Conservation (phyloP, 1,140 invertebrate species). For the Coptotermes formosanus region DNA sequence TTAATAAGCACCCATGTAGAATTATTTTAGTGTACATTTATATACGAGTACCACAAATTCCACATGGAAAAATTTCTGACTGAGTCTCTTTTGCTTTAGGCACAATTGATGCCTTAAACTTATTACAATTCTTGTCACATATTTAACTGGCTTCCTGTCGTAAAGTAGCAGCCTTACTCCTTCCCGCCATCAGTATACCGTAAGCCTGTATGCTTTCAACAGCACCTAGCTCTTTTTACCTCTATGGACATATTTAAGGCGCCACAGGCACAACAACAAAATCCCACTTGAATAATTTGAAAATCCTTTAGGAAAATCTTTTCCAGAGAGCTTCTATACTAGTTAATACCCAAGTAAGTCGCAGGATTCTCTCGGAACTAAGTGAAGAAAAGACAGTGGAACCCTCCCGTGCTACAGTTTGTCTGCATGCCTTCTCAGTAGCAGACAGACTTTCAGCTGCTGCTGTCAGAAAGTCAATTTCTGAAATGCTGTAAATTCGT, state of each 20-base stretch:
- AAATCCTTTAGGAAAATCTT: neutral
- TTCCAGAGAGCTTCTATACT: neutral
- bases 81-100: too few relatives aligned
- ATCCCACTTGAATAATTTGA: constrained; percentile 13
- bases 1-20: too few relatives aligned
- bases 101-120: neutral
- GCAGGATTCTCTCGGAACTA: neutral
- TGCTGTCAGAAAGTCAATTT: too few relatives aligned
- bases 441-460: neutral
- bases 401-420: neutral
- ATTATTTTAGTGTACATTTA: too few relatives aligned
- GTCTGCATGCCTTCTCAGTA: neutral
- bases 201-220: neutral
- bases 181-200: neutral
- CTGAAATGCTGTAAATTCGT: too few relatives aligned
- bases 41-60: too few relatives aligned
- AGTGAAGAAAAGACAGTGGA: neutral
- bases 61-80: too few relatives aligned
- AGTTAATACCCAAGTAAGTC: constrained; percentile 15
- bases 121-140: neutral
- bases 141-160: neutral
- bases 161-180: neutral
- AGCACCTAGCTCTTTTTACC: neutral
- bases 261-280: constrained; percentile 16
- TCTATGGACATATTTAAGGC: neutral